phyloP scores from a whole-genome alignment of 2,888 invertebrate species.

The Kryphioiulus occultus region DNA sequence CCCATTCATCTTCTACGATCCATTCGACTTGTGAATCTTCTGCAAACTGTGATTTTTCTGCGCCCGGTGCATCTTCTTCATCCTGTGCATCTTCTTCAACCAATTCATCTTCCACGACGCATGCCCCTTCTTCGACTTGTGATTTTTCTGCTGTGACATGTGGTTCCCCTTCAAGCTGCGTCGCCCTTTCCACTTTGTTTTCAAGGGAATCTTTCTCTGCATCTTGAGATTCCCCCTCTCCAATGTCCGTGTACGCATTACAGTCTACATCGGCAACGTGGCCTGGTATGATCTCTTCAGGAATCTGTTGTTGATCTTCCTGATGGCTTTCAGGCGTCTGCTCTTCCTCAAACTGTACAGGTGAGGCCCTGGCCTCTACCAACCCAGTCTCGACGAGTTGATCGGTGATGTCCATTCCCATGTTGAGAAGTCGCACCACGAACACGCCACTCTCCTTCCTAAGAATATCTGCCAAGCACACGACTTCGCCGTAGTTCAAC shows the following conservation, averaged over 20 bases:
- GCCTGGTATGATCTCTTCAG: no score
- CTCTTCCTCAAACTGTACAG: neutral
- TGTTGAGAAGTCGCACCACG: neutral
- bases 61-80: neutral
- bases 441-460: neutral
- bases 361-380: neutral
- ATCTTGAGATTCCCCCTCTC: neutral
- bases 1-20: neutral
- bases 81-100: neutral
- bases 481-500: neutral
- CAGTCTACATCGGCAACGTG: no score
- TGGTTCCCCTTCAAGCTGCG: neutral
- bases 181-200: no score
- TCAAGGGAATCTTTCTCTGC: neutral
- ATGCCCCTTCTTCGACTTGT: neutral
- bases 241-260: neutral
- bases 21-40: neutral
- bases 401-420: neutral
- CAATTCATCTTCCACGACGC: no score
- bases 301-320: neutral
- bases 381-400: neutral
- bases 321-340: neutral
- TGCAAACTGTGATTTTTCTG: neutral
- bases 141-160: neutral
- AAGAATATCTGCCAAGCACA: slow-evolving; percentile 13